Conservation (phyloP, 2,113 vertebrate genomes). For the Ciconia boyciana region DNA sequence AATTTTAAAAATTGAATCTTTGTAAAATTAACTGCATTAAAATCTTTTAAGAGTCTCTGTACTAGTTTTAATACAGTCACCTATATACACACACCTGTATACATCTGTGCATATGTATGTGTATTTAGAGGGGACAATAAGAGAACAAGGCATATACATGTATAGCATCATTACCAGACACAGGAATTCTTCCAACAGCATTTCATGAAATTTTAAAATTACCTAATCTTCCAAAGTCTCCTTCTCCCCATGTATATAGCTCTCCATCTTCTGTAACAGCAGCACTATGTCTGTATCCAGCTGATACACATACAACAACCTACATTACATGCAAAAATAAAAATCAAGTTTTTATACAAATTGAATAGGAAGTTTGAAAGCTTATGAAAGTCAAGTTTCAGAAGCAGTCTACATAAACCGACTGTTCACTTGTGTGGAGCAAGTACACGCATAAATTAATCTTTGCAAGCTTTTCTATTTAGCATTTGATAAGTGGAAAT, state of each 20-base stretch:
- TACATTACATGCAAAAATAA: slow-evolving; percentile 17
- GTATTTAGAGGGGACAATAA: neutral
- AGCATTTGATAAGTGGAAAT: neutral
- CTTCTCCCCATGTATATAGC: slow-evolving; percentile 85
- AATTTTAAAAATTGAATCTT: accelerated
- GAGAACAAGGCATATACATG: neutral
- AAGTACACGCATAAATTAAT: neutral
- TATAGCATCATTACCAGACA: neutral
- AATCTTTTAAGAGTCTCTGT: neutral
- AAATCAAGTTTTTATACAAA: neutral
- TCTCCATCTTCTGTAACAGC: slow-evolving; percentile 87
- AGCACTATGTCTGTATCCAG: slow-evolving; percentile 84
- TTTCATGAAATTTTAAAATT: neutral
- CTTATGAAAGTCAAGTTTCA: neutral
- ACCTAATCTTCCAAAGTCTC: slow-evolving; percentile 87
- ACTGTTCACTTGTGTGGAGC: neutral
- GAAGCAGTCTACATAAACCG: neutral
- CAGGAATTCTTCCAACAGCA: neutral
- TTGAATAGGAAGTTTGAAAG: neutral
- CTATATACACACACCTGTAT: neutral
- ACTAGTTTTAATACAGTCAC: neutral
- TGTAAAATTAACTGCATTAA: neutral
- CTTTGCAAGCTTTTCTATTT: neutral
- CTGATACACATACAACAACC: slow-evolving; percentile 85
- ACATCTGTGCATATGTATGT: no score